Conservation (phyloP, 2,113 vertebrate species). For the Rhynchopsitta pachyrhyncha region DNA sequence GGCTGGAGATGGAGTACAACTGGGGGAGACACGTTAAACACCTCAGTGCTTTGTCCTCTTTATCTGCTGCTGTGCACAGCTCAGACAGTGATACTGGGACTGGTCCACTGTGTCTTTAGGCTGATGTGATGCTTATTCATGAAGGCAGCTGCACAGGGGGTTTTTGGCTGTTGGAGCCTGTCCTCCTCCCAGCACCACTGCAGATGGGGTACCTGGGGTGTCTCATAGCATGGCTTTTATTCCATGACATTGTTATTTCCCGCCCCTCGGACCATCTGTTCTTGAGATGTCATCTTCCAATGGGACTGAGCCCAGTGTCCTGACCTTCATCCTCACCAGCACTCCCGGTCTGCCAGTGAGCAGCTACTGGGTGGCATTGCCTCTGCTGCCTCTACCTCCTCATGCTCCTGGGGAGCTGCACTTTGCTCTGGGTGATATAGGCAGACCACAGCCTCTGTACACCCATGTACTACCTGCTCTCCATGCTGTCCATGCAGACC, state of each 20-base stretch:
- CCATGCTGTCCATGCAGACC: conserved; percentile 33
- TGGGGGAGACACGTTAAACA: not conserved
- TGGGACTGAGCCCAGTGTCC: not conserved
- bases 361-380: not conserved
- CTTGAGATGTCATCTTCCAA: not conserved
- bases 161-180: not conserved
- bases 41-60: not conserved
- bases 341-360: not conserved
- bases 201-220: not conserved
- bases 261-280: not conserved
- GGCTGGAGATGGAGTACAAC: not conserved
- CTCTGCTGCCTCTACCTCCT: conserved; percentile 20
- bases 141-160: not conserved
- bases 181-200: accelerated
- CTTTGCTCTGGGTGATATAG: not conserved
- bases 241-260: not conserved
- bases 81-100: accelerated
- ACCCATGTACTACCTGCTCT: conserved; percentile 23
- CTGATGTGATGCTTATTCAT: not conserved
- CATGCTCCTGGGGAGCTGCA: conserved; percentile 29
- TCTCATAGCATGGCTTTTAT: not conserved
- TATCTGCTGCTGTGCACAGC: not conserved
- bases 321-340: not conserved
- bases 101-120: not conserved
- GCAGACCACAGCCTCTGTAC: not conserved